Percentiles rank a stretch among this genome's conserved stretches.
phyloP scores from a whole-genome alignment of 2,797 vertebrate species.

The Hyperoplus immaculatus region DNA sequence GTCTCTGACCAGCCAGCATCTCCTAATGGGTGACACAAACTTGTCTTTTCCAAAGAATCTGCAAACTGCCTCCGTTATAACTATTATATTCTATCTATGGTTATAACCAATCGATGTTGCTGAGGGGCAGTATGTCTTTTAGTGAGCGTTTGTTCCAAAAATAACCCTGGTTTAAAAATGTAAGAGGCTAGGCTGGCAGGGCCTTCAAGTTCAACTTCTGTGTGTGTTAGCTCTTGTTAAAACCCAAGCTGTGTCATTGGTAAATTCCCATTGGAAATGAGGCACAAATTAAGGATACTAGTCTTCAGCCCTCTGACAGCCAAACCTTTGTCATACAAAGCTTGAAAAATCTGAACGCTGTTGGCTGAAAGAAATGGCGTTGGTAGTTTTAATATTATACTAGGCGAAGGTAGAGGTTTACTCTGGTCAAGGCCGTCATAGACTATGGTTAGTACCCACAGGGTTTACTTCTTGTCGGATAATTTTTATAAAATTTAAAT shows the following conservation, averaged over 20 bases:
- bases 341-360: not conserved
- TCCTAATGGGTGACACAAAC: not conserved
- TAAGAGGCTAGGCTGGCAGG: not conserved
- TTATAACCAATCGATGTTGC: not conserved
- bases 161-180: not conserved
- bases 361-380: not conserved
- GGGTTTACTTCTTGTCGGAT: not conserved
- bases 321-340: not conserved
- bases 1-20: not conserved
- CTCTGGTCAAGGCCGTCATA: not conserved
- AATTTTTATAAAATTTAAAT: not conserved
- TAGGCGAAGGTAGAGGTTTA: not conserved
- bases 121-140: not conserved
- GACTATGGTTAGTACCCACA: not conserved
- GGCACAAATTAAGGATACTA: not conserved
- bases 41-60: not conserved
- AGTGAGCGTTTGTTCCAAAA: not conserved
- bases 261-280: not conserved
- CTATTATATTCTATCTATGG: no score
- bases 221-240: not conserved
- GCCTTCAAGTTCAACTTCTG: not conserved
- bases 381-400: not conserved
- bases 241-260: not conserved
- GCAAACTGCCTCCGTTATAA: not conserved
- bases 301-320: not conserved